These are phyloP conservation scores for Pundamilia nyererei DNA, from an alignment of 2,113 vertebrate species.

Conservation along the genomic window DNA sequence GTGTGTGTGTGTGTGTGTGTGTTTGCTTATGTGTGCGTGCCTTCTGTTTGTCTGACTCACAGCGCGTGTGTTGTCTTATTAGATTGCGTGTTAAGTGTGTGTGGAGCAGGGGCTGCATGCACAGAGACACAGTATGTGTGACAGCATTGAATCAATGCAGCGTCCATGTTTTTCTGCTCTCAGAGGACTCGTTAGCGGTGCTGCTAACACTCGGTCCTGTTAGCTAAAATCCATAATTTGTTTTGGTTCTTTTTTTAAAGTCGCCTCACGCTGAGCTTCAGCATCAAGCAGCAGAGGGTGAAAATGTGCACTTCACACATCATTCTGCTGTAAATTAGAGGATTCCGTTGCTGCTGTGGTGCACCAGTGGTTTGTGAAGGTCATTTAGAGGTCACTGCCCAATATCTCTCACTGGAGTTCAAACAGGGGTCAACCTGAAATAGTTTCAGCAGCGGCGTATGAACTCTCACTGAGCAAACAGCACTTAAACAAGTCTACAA, in stretches of 20 bases:
- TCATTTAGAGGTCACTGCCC: not conserved
- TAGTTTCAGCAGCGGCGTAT: not conserved
- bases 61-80: not conserved
- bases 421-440: not conserved
- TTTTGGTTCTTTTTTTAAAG: not conserved
- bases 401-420: rapidly evolving
- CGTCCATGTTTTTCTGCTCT: not conserved
- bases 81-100: not conserved
- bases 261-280: not conserved
- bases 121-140: not conserved
- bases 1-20: not conserved
- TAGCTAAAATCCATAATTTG: not conserved
- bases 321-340: not conserved
- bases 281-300: not conserved
- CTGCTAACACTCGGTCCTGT: not conserved
- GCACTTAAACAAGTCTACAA: not conserved
- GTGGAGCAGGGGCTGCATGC: not conserved
- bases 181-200: not conserved
- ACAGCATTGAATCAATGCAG: slow-evolving; percentile 19
- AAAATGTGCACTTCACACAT: not conserved
- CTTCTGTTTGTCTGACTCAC: not conserved
- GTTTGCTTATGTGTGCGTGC: not conserved
- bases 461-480: not conserved
- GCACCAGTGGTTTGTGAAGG: not conserved
- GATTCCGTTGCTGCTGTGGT: rapidly evolving